These are phyloP conservation scores for Sphaerophoria taeniata DNA, from an alignment of 2,888 invertebrate species.

Conservation along the genomic window DNA sequence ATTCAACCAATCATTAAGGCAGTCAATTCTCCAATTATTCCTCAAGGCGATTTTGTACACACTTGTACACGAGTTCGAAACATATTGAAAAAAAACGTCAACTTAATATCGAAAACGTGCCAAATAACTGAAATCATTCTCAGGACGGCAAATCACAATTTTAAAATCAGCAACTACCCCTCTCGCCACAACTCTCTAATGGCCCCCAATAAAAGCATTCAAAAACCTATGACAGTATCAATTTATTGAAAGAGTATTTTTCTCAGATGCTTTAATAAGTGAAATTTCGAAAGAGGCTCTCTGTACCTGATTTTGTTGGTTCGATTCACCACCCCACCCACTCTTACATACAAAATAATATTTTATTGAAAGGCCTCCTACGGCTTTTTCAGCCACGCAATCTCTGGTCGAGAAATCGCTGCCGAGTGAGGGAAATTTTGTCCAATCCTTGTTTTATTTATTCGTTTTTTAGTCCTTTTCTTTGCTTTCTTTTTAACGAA, in stretches of 20 bases:
- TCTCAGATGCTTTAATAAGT: too few relatives aligned
- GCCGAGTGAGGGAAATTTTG: conserved; percentile 29
- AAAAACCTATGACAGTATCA: too few relatives aligned
- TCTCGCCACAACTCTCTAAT: too few relatives aligned
- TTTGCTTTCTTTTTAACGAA: conserved; percentile 32
- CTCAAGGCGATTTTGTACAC: too few relatives aligned
- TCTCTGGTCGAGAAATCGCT: conserved; percentile 38
- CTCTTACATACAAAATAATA: conserved; percentile 34
- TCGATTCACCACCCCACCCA: conserved; percentile 24
- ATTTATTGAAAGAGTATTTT: too few relatives aligned
- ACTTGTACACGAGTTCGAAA: too few relatives aligned
- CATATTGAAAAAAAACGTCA: not conserved
- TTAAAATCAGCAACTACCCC: not conserved
- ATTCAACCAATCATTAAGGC: too few relatives aligned
- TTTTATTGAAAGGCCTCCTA: conserved; percentile 58
- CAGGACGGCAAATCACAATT: conserved; percentile 10
- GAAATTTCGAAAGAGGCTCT: conserved; percentile 22
- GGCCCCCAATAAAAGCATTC: too few relatives aligned
- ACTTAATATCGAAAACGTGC: conserved; percentile 22
- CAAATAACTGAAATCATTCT: conserved; percentile 14
- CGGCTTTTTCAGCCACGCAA: conserved; percentile 1
- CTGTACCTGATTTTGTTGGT: conserved; percentile 47
- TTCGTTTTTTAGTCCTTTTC: too few relatives aligned
- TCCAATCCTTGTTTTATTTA: not conserved
- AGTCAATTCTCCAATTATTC: too few relatives aligned